phyloP scores from a whole-genome alignment of 2,888 invertebrate species.

The Odontomyia ornata region DNA sequence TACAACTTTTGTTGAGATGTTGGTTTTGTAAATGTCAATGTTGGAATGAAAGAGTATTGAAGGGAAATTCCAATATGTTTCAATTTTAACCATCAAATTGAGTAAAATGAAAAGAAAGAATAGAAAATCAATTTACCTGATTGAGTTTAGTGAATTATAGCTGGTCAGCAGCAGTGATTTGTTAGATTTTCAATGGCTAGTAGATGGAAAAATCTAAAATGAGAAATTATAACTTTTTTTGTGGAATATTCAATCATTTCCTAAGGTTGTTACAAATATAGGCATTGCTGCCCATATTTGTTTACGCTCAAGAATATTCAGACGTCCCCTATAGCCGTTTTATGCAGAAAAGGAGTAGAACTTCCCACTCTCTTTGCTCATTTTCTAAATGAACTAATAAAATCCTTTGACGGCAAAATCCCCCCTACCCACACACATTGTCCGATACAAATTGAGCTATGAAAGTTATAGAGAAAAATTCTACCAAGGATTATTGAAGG shows the following conservation, averaged over 20 bases:
- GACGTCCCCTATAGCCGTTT: too few relatives aligned
- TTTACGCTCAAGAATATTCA: too few relatives aligned
- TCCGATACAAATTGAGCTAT: background rate
- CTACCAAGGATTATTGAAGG: background rate
- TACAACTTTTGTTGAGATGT: background rate
- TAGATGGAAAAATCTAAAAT: too few relatives aligned
- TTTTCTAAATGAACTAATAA: background rate
- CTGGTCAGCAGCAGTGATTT: too few relatives aligned
- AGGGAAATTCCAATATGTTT: constrained; percentile 5
- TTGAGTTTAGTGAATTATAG: constrained; percentile 7
- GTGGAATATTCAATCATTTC: too few relatives aligned
- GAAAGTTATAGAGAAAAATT: background rate
- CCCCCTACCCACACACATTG: background rate
- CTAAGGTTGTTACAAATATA: too few relatives aligned
- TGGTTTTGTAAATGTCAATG: background rate
- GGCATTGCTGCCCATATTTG: too few relatives aligned
- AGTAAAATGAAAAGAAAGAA: background rate
- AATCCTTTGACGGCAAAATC: background rate
- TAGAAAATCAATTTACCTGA: constrained; percentile 31
- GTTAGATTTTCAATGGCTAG: too few relatives aligned
- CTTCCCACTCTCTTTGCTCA: too few relatives aligned
- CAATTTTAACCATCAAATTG: background rate
- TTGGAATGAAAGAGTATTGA: background rate
- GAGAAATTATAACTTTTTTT: too few relatives aligned
- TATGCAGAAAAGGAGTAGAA: too few relatives aligned